Evolutionary conservation across 1,140 invertebrate genomes (phyloP).

Genomic region (Chrysomallon squamiferum): DNA sequence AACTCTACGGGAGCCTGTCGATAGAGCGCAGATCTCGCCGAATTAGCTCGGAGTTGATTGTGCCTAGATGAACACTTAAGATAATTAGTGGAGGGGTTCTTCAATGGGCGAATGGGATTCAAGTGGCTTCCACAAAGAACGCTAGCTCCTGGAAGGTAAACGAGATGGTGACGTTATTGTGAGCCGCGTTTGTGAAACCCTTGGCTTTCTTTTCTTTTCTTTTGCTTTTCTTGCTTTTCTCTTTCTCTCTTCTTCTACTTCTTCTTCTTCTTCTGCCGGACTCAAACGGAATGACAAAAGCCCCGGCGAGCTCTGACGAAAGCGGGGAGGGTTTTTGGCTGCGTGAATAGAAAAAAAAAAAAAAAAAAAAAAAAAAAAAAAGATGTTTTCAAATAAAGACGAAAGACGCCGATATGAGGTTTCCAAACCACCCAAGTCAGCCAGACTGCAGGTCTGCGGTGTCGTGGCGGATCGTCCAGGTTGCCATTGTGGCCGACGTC

Average conservation of each 20-base stretch:
- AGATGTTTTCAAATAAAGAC: conserved; percentile 9
- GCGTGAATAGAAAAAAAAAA: too few relatives aligned
- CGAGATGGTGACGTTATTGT: conserved; percentile 2
- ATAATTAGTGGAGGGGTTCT: conserved; percentile 10
- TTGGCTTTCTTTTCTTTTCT: too few relatives aligned
- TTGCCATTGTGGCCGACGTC: too few relatives aligned
- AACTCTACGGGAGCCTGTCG: not conserved
- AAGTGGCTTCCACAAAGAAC: not conserved
- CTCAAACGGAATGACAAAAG: not conserved
- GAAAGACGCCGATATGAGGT: not conserved
- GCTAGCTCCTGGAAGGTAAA: not conserved
- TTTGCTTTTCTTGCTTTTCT: too few relatives aligned
- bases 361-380: too few relatives aligned
- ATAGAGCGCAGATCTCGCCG: not conserved
- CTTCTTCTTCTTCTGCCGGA: too few relatives aligned
- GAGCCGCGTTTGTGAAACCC: not conserved
- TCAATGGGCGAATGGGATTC: not conserved
- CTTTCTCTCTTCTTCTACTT: too few relatives aligned
- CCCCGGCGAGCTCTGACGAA: not conserved
- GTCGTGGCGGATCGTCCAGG: conserved; percentile 21
- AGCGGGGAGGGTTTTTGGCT: not conserved
- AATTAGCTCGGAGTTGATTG: conserved; percentile 7
- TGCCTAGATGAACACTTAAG: conserved; percentile 2
- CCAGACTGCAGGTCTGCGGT: conserved; percentile 62
- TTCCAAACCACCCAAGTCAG: not conserved